Conservation (phyloP, 2,888 invertebrate genomes). For the Nymphalis c-album region DNA sequence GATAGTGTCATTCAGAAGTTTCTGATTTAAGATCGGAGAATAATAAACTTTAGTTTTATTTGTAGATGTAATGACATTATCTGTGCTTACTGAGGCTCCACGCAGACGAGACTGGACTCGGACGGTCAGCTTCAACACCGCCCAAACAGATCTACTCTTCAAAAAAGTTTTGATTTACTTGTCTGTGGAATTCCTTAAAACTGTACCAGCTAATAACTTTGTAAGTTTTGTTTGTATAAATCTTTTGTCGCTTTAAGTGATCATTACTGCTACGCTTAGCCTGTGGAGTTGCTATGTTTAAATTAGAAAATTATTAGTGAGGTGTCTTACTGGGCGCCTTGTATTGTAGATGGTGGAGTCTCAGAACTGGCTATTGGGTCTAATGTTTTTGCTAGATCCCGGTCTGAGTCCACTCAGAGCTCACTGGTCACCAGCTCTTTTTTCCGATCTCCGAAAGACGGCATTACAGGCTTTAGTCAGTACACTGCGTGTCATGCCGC, state of each 20-base stretch:
- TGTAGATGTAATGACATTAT: slow-evolving; percentile 62
- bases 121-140: slow-evolving; percentile 54
- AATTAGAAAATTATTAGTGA: background rate
- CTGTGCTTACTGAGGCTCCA: slow-evolving; percentile 66
- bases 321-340: too few species aligned
- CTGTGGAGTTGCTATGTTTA: too few species aligned
- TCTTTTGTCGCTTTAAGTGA: background rate
- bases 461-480: slow-evolving; percentile 63
- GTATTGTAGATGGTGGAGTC: slow-evolving; percentile 57
- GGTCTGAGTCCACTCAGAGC: slow-evolving; percentile 54
- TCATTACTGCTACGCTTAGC: background rate
- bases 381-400: slow-evolving; percentile 69
- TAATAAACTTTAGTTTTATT: background rate
- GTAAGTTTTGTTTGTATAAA: slow-evolving; percentile 50
- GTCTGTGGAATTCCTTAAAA: slow-evolving; percentile 58
- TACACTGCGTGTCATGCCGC: slow-evolving; percentile 48
- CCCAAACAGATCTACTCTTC: slow-evolving; percentile 60
- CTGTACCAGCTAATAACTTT: slow-evolving; percentile 54
- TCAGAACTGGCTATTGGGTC: slow-evolving; percentile 61
- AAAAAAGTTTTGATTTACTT: slow-evolving; percentile 63
- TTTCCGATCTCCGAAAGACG: slow-evolving; percentile 59
- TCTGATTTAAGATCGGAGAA: too few species aligned
- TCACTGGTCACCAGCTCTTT: slow-evolving; percentile 59
- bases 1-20: too few species aligned
- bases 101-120: slow-evolving; percentile 54